Base-by-base conservation (phyloP, 2,888 invertebrate species). In the Cephus pygmeus region DNA sequence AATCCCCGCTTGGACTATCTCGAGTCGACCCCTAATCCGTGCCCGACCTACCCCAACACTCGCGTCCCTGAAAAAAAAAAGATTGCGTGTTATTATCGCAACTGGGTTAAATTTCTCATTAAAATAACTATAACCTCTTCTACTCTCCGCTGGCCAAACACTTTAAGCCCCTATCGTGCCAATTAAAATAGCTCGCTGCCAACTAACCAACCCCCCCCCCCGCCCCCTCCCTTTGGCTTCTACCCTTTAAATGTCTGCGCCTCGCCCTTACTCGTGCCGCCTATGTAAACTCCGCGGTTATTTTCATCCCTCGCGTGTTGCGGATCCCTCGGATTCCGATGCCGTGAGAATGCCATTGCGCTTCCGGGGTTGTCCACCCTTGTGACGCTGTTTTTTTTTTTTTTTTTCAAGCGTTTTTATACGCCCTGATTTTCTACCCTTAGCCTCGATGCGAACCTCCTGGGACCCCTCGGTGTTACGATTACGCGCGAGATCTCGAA, bases 61-160 rank as follows among this genome's bases (percentile, higher is more conserved):
- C 6, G 15, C 6, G 40, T 15, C 6, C 40, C 40, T 40, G 15
- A 40, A 40, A 15, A 40, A 40, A 15, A 40, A 34, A 40, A 15
- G 6, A 35, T 40, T 40, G 6, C 40, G 40, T 40, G 40, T 40
- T 77, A 75, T 77, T 77, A 75, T 77, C 36, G 73, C 69, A 77
- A 77, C 77, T 77, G 36, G 77, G 77, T 77, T 77, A 77, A 78
- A 73, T 73, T 78, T 68, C 73, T 75, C 75, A 76, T 78, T 76
- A 78, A 78, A 78, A 78, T 78, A 78, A 78, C 75, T 75, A 34
- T n/a, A 15, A 34, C 33, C 73, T 30, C 73, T 69, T 30, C 69
- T 30, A 30, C 69, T 69, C 30, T 69, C 30, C 33, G 3, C 12
- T 30, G 31, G 69, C 69, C 30, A 69, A 69, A 69, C 69, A 33